Evolutionary conservation across 2,113 vertebrate species (phyloP).

Genomic region (Forbesichthys agassizii): DNA sequence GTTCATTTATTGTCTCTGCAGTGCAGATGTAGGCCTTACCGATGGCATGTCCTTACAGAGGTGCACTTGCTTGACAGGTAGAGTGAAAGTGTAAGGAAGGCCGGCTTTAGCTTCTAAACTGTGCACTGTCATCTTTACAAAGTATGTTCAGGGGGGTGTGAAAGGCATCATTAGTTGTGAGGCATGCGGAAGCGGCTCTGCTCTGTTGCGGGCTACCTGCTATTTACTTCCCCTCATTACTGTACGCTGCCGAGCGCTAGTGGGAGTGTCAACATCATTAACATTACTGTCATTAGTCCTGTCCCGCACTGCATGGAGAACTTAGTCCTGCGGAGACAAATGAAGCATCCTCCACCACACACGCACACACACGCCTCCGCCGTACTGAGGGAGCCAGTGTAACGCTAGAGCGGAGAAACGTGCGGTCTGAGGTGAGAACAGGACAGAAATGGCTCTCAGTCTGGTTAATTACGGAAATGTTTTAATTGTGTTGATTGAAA

Average conservation of each 20-base stretch:
- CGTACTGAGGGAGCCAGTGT: conserved; percentile 25
- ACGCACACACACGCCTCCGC: conserved; percentile 37
- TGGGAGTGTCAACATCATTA: conserved; percentile 81
- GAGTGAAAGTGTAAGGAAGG: conserved; percentile 57
- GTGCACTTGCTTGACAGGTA: conserved; percentile 50
- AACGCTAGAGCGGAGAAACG: conserved; percentile 25
- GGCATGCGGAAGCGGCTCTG: conserved; percentile 65
- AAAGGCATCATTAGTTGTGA: conserved; percentile 77
- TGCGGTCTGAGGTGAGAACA: conserved; percentile 1
- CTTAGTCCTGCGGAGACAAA: conserved; percentile 71
- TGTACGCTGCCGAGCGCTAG: conserved; percentile 71
- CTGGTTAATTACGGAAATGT: background rate
- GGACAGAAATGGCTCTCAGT: conserved; percentile 9
- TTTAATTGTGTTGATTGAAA: background rate
- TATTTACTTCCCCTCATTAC: conserved; percentile 80
- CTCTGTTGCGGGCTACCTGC: conserved; percentile 76
- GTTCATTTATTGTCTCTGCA: background rate
- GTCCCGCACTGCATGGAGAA: conserved; percentile 63
- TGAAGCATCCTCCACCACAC: conserved; percentile 57
- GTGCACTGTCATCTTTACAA: conserved; percentile 74
- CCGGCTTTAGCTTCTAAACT: conserved; percentile 67
- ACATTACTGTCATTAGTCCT: conserved; percentile 77
- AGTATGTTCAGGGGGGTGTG: conserved; percentile 70
- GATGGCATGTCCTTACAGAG: conserved; percentile 41
- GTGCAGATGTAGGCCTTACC: conserved; percentile 21